Base-by-base conservation (phyloP, 2,888 invertebrate species). In the Dexiosoma caninum region DNA sequence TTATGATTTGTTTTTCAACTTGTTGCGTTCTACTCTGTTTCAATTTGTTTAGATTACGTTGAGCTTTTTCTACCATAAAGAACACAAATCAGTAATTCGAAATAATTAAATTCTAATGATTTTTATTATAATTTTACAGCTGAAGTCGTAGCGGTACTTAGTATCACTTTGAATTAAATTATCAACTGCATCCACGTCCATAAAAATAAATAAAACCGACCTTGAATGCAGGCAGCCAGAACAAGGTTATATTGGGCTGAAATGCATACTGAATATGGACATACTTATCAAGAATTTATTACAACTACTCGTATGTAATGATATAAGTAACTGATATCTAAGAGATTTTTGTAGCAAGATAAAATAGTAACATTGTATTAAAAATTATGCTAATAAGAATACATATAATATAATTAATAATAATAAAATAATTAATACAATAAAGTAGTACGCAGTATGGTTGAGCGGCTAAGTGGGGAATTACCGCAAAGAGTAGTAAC, bases 1-100 rank as follows among this genome's bases (percentile, higher is more conserved):
- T 77, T 77, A 77, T 37, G 10, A 77, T 74, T 74, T 55, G 27
- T 30, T n/a, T 62, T 62, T 62, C 40, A 77, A 70, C 77, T 64
- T 62, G 77, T 70, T 70, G 44, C 19, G 44, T 64, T 23, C 35
- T 27, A 35, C 37, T 57, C 55, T 40, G 9, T 21, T 49, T 46
- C 10, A 27, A 27, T 49, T 35, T 23, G 44, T 60, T 21, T 35
- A 30, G 55, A 23, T n/a, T 70, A 23, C 3, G 19, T 9, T n/a
- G 2, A 4, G 2, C 1, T 42, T 9, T 40, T 37, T 30, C 51
- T 14, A 2, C 3, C 51, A 37, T 14, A 30, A 70, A 62, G 60
- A 44, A 27, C 69, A 62, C 49, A 32, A 32, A 46, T 62, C 60
- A 69, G 32, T 62, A 27, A 42, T 7, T 77, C 30, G 2, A 55